Evolutionary conservation across 2,888 invertebrate species (phyloP).

Genomic region (Thereva nobilitata): DNA sequence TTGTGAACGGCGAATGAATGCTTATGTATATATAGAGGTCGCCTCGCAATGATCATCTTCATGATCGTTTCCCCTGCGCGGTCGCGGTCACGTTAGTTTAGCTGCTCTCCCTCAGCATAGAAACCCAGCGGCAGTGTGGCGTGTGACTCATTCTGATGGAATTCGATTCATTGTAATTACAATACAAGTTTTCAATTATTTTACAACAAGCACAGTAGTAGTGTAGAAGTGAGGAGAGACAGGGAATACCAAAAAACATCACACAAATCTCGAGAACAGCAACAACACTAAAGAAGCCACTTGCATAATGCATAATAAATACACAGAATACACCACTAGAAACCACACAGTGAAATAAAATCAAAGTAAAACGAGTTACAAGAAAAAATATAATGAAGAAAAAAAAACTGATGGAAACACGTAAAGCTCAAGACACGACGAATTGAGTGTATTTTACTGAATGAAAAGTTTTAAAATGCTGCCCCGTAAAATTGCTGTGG

Average conservation of each 20-base stretch:
- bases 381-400: slow-evolving; percentile 22
- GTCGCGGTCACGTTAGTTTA: too few relatives aligned
- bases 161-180: slow-evolving; percentile 45
- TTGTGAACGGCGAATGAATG: background rate
- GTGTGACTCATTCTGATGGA: slow-evolving; percentile 45
- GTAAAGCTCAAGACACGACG: slow-evolving; percentile 1
- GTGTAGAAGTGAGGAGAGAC: background rate
- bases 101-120: slow-evolving; percentile 21
- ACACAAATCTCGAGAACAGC: slow-evolving; percentile 3
- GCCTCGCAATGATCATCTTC: background rate
- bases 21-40: slow-evolving; percentile 8
- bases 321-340: slow-evolving; percentile 5
- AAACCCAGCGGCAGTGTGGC: background rate
- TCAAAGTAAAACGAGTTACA: slow-evolving; percentile 17
- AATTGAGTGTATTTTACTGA: slow-evolving; percentile 35
- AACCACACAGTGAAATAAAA: slow-evolving; percentile 22
- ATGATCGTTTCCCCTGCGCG: too few relatives aligned
- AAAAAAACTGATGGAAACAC: background rate
- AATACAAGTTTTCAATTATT: slow-evolving; percentile 31
- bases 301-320: slow-evolving; percentile 22
- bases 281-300: slow-evolving; percentile 1
- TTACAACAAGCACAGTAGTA: slow-evolving; percentile 17
- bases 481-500: slow-evolving; percentile 21
- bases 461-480: slow-evolving; percentile 29
- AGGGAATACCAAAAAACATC: slow-evolving; percentile 5